Conservation (phyloP, 2,797 vertebrate genomes). For the Cyprinodon diabolis region DNA sequence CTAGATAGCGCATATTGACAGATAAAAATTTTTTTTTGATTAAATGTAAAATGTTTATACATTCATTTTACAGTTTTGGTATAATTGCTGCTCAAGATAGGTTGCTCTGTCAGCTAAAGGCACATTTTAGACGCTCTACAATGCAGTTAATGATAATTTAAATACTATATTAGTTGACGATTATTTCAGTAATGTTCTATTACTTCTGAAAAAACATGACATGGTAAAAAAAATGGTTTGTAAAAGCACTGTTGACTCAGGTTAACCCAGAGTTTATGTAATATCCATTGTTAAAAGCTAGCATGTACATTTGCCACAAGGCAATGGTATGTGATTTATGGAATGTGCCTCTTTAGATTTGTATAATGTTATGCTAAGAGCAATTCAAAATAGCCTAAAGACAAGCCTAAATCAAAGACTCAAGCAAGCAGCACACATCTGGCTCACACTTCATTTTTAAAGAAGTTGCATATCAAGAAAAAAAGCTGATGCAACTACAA, state of each 20-base stretch:
- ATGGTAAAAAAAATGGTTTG: background rate
- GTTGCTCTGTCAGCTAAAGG: no score
- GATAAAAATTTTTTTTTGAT: no score
- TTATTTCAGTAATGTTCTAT: no score
- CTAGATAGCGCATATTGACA: no score
- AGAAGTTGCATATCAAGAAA: background rate
- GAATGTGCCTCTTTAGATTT: background rate
- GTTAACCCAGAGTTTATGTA: background rate
- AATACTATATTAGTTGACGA: no score
- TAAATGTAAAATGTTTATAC: no score
- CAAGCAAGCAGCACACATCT: slow-evolving; percentile 3
- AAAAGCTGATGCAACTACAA: background rate
- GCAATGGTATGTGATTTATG: background rate
- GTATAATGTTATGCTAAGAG: background rate
- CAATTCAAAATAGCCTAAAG: background rate
- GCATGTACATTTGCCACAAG: background rate
- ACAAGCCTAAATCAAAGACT: slow-evolving; percentile 3
- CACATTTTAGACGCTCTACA: no score
- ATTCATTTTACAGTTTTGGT: no score
- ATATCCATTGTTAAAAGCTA: background rate
- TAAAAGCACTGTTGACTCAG: background rate
- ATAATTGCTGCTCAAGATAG: no score
- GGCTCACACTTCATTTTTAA: background rate
- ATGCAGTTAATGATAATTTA: no score
- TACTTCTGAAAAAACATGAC: no score